Evolutionary conservation across 2,797 vertebrate species (phyloP).

Genomic region (Anas acuta): DNA sequence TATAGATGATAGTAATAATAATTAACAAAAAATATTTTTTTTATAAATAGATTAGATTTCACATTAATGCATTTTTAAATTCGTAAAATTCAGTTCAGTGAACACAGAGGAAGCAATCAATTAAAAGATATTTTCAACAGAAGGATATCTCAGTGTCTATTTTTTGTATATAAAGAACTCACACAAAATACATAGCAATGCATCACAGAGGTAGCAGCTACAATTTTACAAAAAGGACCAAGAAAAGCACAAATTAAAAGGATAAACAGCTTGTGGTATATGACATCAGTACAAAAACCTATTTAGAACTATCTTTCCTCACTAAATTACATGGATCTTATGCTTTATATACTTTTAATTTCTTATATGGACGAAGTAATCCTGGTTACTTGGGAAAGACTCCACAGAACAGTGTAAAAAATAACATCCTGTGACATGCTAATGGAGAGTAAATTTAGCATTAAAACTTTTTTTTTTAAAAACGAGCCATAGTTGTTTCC

Average conservation of each 20-base stretch:
- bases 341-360: background rate
- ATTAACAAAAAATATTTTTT: background rate
- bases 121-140: background rate
- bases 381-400: background rate
- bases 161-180: background rate
- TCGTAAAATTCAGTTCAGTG: background rate
- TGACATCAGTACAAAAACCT: background rate
- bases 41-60: background rate
- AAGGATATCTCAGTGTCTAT: background rate
- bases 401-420: background rate
- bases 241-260: background rate
- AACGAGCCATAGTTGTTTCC: slow-evolving; percentile 3
- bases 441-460: slow-evolving; percentile 40
- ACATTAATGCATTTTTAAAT: background rate
- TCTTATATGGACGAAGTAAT: background rate
- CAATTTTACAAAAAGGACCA: background rate
- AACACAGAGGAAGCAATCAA: background rate
- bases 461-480: slow-evolving; percentile 13
- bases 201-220: background rate
- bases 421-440: background rate
- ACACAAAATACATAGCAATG: background rate
- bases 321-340: background rate
- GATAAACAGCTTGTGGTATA: background rate
- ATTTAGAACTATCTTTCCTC: background rate
- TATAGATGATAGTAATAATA: background rate